Evolutionary conservation across 2,797 vertebrate species (phyloP).

Genomic region (Myripristis jacobus): DNA sequence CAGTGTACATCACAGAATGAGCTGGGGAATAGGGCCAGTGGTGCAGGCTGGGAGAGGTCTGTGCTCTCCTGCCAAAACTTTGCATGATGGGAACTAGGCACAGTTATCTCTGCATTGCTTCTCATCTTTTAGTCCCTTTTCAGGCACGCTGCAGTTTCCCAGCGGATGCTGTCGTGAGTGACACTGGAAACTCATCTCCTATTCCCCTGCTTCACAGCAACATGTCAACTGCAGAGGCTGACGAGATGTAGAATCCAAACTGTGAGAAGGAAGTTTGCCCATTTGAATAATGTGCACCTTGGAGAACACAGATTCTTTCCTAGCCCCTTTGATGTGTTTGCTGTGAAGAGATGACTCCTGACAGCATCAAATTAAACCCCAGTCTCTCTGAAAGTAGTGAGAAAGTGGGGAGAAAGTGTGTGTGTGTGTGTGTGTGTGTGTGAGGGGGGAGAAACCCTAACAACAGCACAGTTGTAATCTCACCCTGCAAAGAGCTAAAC

Average conservation of each 20-base stretch:
- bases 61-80: conserved; percentile 61
- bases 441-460: background rate
- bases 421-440: no score
- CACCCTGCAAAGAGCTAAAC: conserved; percentile 71
- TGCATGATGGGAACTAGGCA: conserved; percentile 50
- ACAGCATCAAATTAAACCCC: conserved; percentile 72
- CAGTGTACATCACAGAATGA: conserved; percentile 45
- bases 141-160: conserved; percentile 63
- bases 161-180: conserved; percentile 62
- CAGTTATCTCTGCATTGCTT: conserved; percentile 58
- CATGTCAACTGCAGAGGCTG: conserved; percentile 49
- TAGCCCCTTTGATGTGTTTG: conserved; percentile 72
- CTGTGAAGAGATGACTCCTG: conserved; percentile 66
- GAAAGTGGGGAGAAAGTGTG: conserved; percentile 18
- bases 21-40: conserved; percentile 42
- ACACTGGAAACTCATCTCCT: conserved; percentile 61
- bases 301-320: conserved; percentile 65
- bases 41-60: conserved; percentile 49
- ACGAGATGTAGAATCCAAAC: conserved; percentile 57
- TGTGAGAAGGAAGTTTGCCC: conserved; percentile 56
- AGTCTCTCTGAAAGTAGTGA: conserved; percentile 50
- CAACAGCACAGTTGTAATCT: conserved; percentile 63
- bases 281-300: conserved; percentile 76
- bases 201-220: conserved; percentile 53
- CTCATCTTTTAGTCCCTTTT: conserved; percentile 74